Conservation (phyloP, 1,140 invertebrate genomes). For the Caerostris extrusa region DNA sequence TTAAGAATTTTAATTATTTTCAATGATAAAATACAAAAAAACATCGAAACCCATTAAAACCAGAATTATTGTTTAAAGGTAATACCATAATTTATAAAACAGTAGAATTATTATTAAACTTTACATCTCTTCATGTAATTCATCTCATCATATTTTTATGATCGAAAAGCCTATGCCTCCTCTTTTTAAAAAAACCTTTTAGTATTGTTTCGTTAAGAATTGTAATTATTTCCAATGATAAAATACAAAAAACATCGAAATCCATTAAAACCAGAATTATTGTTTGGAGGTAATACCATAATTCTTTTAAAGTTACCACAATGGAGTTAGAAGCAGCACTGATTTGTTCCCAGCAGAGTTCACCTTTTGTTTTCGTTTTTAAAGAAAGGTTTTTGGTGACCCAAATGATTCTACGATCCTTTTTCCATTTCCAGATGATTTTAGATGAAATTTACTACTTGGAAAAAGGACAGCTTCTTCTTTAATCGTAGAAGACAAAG, state of each 20-base stretch:
- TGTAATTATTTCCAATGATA: not conserved
- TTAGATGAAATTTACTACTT: not conserved
- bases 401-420: not conserved
- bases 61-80: no score
- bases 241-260: not conserved
- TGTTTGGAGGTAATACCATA: not conserved
- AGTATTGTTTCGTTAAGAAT: no score
- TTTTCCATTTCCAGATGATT: not conserved
- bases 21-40: no score
- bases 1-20: no score
- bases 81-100: no score
- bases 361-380: not conserved
- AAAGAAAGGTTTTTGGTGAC: not conserved
- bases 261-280: constrained; percentile 14
- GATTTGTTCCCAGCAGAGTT: not conserved
- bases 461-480: not conserved
- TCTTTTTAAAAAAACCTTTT: no score
- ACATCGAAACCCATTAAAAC: no score
- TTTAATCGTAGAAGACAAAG: constrained; percentile 13
- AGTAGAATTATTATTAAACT: no score
- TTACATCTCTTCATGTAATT: no score
- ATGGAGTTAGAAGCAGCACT: not conserved
- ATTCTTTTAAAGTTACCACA: not conserved
- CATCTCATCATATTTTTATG: no score
- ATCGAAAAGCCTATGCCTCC: no score